Evolutionary conservation across 2,888 invertebrate species (phyloP).

Genomic region (Phengaris arion): DNA sequence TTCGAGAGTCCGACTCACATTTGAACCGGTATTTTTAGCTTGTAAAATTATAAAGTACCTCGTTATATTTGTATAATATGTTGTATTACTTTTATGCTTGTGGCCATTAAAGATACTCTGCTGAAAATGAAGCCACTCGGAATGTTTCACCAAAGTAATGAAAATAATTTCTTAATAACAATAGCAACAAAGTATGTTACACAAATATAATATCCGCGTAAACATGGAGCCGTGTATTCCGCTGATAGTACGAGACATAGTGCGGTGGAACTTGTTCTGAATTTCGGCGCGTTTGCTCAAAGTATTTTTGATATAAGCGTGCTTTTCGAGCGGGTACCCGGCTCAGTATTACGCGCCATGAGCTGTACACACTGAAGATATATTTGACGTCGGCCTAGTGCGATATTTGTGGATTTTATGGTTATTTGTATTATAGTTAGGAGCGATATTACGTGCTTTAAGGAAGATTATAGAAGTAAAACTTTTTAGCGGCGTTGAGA

Average conservation of each 20-base stretch:
- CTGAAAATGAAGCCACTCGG: neutral
- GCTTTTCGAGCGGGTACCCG: constrained; percentile 26
- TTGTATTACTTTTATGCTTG: no score
- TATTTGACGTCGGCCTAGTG: neutral
- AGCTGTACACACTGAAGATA: neutral
- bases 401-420: neutral
- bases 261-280: constrained; percentile 33
- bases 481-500: no score
- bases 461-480: no score
- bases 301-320: constrained; percentile 36
- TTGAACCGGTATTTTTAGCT: no score
- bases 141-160: neutral
- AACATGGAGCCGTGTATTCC: neutral
- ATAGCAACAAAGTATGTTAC: neutral
- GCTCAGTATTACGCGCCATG: neutral
- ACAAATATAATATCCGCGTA: constrained; percentile 14
- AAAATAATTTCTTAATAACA: neutral
- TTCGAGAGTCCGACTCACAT: no score
- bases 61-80: no score
- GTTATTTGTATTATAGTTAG: neutral
- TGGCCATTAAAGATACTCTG: no score
- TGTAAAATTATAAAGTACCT: no score
- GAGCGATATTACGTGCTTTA: neutral
- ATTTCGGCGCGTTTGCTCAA: constrained; percentile 38
- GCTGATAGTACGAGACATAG: constrained; percentile 8